A percentile compares a stretch with the other conserved stretches of the same genome.
Evolutionary conservation across 2,797 vertebrate genomes (phyloP).

Genomic region (Ataeniobius toweri): DNA sequence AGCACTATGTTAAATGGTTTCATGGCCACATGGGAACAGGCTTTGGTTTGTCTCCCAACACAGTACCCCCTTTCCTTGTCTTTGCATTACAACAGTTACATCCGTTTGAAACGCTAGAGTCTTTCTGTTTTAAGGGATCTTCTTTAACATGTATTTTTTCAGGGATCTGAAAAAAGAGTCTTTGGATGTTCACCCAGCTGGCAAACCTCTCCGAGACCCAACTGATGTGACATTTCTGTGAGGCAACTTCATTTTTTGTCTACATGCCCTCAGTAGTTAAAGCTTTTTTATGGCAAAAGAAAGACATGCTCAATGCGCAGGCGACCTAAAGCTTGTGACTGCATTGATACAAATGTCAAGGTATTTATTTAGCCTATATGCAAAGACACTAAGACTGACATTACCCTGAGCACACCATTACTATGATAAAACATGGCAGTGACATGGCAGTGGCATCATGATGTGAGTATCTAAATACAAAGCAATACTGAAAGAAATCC

Average conservation of each 20-base stretch:
- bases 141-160: not conserved
- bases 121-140: not conserved
- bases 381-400: too few species aligned
- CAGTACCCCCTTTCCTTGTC: slow-evolving; percentile 45
- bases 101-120: not conserved
- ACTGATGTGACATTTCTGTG: not conserved
- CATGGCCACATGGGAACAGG: slow-evolving; percentile 82
- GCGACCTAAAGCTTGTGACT: not conserved
- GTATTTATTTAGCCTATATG: too few species aligned
- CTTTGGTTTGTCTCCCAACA: slow-evolving; percentile 78
- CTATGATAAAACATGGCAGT: too few species aligned
- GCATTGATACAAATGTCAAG: not conserved
- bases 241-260: not conserved
- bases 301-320: not conserved
- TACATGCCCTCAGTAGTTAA: not conserved
- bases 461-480: too few species aligned
- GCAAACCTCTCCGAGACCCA: not conserved
- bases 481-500: too few species aligned
- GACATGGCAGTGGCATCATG: too few species aligned
- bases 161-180: not conserved
- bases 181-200: not conserved
- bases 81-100: slow-evolving; percentile 6
- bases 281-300: not conserved
- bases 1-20: slow-evolving; percentile 79
- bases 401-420: too few species aligned